A percentile compares a stretch with the other conserved stretches of the same genome.
Conservation (phyloP, 2,113 vertebrate species). For the Azemiops feae region DNA sequence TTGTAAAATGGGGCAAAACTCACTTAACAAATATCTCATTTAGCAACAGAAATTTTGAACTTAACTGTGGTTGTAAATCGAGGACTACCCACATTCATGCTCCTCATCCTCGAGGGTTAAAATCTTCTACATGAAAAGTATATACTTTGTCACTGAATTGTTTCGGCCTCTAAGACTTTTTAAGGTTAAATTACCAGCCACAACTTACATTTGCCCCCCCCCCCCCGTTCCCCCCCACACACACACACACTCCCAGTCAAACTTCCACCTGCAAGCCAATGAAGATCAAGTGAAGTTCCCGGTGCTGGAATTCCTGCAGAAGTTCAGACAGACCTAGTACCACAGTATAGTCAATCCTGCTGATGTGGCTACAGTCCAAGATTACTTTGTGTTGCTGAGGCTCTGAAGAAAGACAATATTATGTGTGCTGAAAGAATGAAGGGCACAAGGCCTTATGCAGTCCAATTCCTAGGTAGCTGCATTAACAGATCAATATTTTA, state of each 20-base stretch:
- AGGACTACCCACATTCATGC: background rate
- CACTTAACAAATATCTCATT: background rate
- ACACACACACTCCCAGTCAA: background rate
- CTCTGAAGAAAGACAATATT: slow-evolving; percentile 54
- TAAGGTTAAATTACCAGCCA: background rate
- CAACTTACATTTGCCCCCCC: background rate
- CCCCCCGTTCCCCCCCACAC: too few species aligned
- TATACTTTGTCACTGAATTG: background rate
- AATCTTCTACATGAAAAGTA: background rate
- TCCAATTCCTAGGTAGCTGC: background rate
- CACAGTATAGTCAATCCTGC: slow-evolving; percentile 83
- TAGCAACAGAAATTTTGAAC: background rate
- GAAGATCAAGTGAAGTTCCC: slow-evolving; percentile 68
- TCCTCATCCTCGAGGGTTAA: background rate
- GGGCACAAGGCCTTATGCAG: background rate
- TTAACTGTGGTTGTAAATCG: background rate
- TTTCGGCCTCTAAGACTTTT: background rate
- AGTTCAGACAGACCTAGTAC: slow-evolving; percentile 80
- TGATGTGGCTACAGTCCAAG: slow-evolving; percentile 84
- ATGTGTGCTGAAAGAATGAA: fast-evolving
- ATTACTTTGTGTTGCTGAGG: slow-evolving; percentile 65
- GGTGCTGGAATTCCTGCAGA: slow-evolving; percentile 74
- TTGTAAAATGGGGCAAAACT: background rate
- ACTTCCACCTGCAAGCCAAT: slow-evolving; percentile 76
- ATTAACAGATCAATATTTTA: background rate